Evolutionary conservation across 2,113 vertebrate species (phyloP).

Genomic region (Blennius ocellaris): DNA sequence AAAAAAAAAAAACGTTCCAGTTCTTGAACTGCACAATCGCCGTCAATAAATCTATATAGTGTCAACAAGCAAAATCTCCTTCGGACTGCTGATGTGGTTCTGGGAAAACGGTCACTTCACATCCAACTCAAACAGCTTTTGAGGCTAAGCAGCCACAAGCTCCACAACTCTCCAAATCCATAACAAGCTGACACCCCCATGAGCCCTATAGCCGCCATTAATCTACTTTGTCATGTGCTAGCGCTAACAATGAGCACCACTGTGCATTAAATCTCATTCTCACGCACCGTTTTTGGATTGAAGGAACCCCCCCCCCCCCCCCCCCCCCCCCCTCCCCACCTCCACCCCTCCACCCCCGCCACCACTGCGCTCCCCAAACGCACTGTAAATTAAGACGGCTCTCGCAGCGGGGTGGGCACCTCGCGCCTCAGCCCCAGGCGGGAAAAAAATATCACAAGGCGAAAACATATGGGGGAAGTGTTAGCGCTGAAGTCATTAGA

Average conservation of each 20-base stretch:
- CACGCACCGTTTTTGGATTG: constrained; percentile 11
- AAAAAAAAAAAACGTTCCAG: too few species aligned
- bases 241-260: constrained; percentile 57
- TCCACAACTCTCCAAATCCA: constrained; percentile 52
- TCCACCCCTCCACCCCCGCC: too few species aligned
- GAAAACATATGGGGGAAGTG: constrained; percentile 38
- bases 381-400: constrained; percentile 44
- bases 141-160: constrained; percentile 40
- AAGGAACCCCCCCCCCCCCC: constrained; percentile 41
- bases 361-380: constrained; percentile 26
- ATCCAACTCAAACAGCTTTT: constrained; percentile 47
- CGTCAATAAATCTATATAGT: constrained; percentile 12
- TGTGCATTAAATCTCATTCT: constrained; percentile 49
- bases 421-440: constrained; percentile 12
- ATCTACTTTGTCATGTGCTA: constrained; percentile 49
- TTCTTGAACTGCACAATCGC: background rate
- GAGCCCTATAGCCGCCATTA: constrained; percentile 41
- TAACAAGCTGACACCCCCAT: constrained; percentile 45
- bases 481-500: constrained; percentile 44
- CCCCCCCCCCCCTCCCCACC: too few species aligned
- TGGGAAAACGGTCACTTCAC: constrained; percentile 41
- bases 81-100: constrained; percentile 19
- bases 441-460: constrained; percentile 36
- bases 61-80: background rate
- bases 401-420: constrained; percentile 13